These are phyloP conservation scores for Limosa lapponica DNA, from an alignment of 2,797 vertebrate species.

Conservation along the genomic window DNA sequence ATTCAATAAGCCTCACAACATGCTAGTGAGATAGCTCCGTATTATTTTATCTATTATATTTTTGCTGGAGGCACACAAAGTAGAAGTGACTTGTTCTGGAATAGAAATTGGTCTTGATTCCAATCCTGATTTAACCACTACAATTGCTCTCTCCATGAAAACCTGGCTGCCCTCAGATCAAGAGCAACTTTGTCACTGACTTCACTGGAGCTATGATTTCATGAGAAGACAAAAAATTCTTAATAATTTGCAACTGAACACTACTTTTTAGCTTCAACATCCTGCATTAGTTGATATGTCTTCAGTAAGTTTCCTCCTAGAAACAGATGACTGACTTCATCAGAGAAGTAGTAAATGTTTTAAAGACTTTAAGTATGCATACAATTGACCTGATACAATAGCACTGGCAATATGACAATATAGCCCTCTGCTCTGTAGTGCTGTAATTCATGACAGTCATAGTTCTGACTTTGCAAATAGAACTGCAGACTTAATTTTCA, in stretches of 20 bases:
- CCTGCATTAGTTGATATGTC: background rate
- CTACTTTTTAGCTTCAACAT: background rate
- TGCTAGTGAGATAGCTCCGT: background rate
- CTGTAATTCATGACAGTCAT: constrained; percentile 17
- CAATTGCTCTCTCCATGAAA: background rate
- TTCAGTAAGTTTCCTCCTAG: background rate
- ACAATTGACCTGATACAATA: background rate
- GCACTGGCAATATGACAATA: background rate
- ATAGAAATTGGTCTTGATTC: constrained; percentile 31
- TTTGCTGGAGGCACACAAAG: constrained; percentile 24
- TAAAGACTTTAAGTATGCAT: background rate
- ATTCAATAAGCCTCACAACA: constrained; percentile 35
- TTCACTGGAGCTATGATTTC: background rate
- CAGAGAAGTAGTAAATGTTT: background rate
- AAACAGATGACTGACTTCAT: background rate
- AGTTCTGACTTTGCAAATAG: constrained; percentile 50
- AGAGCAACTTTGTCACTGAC: background rate
- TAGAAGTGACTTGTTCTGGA: constrained; percentile 15
- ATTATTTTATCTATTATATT: constrained; percentile 33
- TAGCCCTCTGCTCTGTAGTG: background rate
- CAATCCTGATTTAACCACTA: background rate
- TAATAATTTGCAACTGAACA: background rate
- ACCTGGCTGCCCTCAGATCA: background rate
- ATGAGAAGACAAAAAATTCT: background rate
- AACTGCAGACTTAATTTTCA: constrained; percentile 49